Percentiles rank a stretch among this genome's conserved stretches.
phyloP scores from a whole-genome alignment of 2,888 invertebrate genomes.

The Dicranocentrus wangi region DNA sequence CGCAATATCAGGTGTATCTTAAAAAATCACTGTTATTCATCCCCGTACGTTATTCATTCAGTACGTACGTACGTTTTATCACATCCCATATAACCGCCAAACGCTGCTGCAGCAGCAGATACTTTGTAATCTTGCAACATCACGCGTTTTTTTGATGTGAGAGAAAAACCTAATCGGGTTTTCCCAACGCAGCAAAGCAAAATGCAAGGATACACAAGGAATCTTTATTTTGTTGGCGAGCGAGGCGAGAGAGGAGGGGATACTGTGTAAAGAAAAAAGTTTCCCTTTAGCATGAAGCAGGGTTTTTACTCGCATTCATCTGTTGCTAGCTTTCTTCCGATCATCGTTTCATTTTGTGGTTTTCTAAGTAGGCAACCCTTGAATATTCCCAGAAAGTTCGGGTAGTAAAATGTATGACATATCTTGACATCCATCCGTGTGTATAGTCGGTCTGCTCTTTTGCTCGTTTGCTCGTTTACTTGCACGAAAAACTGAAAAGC shows the following conservation, averaged over 20 bases:
- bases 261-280: no score
- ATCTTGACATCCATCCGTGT: no score
- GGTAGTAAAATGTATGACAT: constrained; percentile 17
- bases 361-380: constrained; percentile 20
- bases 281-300: no score
- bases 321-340: constrained; percentile 26
- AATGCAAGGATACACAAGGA: constrained; percentile 2
- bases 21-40: neutral
- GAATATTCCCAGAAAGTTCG: constrained; percentile 40
- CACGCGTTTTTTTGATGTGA: neutral
- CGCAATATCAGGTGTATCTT: no score
- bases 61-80: no score
- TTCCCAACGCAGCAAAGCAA: constrained; percentile 26
- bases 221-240: neutral
- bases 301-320: no score
- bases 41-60: constrained; percentile 1
- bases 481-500: neutral
- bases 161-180: constrained; percentile 52
- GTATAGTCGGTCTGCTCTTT: constrained; percentile 3
- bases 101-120: neutral
- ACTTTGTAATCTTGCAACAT: neutral
- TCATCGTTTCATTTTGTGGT: constrained; percentile 42
- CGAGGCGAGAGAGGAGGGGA: neutral
- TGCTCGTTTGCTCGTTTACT: neutral
- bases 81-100: neutral